Percentiles rank a stretch among this genome's conserved stretches.
These are phyloP conservation scores for Neolamprologus toae DNA, from an alignment of 2,113 vertebrate genomes.

Conservation along the genomic window DNA sequence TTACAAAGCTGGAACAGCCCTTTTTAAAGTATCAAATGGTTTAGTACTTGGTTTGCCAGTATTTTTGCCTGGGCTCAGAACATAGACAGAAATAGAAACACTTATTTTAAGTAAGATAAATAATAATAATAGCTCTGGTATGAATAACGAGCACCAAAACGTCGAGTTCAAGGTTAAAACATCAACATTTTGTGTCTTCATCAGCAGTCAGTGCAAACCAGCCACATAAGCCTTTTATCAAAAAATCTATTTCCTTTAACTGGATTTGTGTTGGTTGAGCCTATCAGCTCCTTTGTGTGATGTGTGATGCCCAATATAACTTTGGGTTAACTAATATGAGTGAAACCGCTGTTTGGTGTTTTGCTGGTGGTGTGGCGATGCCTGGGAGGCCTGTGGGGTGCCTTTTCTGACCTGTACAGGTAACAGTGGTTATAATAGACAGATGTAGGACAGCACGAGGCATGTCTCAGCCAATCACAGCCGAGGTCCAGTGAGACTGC, in stretches of 20 bases:
- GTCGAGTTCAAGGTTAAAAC: background rate
- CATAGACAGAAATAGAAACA: background rate
- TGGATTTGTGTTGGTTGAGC: background rate
- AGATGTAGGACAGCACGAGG: background rate
- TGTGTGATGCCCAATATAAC: background rate
- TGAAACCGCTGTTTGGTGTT: background rate
- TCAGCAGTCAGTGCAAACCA: background rate
- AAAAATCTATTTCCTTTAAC: background rate
- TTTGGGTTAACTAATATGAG: background rate
- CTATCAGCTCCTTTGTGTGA: background rate
- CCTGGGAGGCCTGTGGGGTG: background rate
- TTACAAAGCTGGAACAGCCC: background rate
- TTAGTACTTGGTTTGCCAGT: background rate
- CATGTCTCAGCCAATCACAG: conserved; percentile 56
- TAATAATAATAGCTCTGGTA: background rate
- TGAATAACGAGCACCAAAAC: background rate
- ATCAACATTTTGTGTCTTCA: background rate
- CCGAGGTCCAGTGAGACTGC: background rate
- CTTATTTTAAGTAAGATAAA: background rate
- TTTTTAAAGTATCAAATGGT: background rate
- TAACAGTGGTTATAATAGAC: background rate
- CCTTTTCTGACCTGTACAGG: background rate
- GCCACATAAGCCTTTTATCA: background rate
- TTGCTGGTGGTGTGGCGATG: background rate
- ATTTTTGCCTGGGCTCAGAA: background rate